A percentile compares a stretch with the other conserved stretches of the same genome.
These are phyloP conservation scores for Grapholita molesta DNA, from an alignment of 1,140 invertebrate species.

Conservation along the genomic window DNA sequence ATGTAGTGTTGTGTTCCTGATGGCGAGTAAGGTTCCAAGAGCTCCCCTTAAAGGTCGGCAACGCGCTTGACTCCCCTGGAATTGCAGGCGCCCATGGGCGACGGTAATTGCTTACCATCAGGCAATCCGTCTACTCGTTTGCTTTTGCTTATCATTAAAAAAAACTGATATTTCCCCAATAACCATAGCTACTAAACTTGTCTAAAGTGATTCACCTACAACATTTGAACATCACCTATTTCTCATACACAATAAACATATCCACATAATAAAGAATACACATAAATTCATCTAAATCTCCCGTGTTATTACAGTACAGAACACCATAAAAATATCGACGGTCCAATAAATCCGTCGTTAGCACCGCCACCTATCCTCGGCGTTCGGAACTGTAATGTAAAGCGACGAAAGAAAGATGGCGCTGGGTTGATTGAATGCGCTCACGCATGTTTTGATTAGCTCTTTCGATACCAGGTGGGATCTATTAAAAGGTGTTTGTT, in stretches of 20 bases:
- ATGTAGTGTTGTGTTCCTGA: no score
- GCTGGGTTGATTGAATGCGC: constrained; percentile 37
- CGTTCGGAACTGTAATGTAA: constrained; percentile 52
- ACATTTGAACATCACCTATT: neutral
- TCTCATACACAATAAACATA: constrained; percentile 17
- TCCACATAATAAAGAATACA: constrained; percentile 7
- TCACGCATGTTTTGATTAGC: constrained; percentile 26
- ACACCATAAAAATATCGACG: constrained; percentile 56
- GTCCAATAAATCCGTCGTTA: constrained; percentile 53
- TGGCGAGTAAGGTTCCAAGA: no score
- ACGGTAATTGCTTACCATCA: no score
- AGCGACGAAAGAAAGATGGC: constrained; percentile 63
- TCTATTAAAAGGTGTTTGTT: constrained; percentile 14
- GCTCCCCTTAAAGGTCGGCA: no score
- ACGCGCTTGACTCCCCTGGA: no score
- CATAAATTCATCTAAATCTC: constrained; percentile 2
- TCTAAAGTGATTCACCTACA: neutral
- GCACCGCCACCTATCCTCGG: constrained; percentile 63
- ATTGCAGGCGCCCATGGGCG: no score
- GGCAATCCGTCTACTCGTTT: no score
- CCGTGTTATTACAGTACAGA: constrained; percentile 41
- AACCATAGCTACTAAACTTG: no score
- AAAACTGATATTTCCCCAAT: no score
- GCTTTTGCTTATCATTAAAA: no score
- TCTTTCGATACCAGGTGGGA: constrained; percentile 16